Base-by-base conservation (phyloP, 2,113 vertebrate species). In the Propithecus coquereli region DNA sequence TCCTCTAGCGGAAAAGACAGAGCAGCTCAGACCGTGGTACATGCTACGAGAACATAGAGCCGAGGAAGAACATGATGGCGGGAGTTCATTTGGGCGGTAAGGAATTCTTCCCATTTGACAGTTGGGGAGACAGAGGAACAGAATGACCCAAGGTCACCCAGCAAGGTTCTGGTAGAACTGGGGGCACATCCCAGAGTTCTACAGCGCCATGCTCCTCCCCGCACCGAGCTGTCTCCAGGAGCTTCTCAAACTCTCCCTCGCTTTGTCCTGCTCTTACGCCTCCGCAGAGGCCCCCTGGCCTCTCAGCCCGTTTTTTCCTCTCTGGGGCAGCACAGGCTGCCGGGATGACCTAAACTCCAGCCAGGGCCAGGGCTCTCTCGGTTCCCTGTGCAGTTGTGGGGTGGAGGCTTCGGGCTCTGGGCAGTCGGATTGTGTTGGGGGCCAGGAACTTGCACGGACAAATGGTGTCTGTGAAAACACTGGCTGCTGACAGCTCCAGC, bases 401-500 rank as follows among this genome's bases (percentile, higher is more conserved):
- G 87, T 68, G 54, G 77, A 94, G 81, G 40, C 12, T 12, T 47
- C 23, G 71, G 66, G 34, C 30, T 84, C 40, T 94, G 70, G 70
- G 34, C 52, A 79, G 63, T 87, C n/a, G 45, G 63, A 81, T 34
- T 0, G 2, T 76, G 54, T 45, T 79, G 50, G 79, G 37, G 76
- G 65, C 32, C 57, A 95, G 90, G 76, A 94, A 87, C 88, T 89
- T 76, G 68, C 94, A 86, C 0, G 22, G 79, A 87, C 57, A 92
- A 91, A 94, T 50, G 70, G 83, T n/a, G 32, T 95, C 87, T 94
- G 52, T 61, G 74, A 85, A 96, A 90, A 96, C 71, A 94, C 47
- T 83, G 54, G 18, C 66, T 96, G 81, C 93, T 96, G 88, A 97
- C 90, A 97, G 76, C 81, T 94, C 87, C 71, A 97, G 65, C 84